phyloP scores from a whole-genome alignment of 2,113 vertebrate genomes.

The Eclectus roratus region DNA sequence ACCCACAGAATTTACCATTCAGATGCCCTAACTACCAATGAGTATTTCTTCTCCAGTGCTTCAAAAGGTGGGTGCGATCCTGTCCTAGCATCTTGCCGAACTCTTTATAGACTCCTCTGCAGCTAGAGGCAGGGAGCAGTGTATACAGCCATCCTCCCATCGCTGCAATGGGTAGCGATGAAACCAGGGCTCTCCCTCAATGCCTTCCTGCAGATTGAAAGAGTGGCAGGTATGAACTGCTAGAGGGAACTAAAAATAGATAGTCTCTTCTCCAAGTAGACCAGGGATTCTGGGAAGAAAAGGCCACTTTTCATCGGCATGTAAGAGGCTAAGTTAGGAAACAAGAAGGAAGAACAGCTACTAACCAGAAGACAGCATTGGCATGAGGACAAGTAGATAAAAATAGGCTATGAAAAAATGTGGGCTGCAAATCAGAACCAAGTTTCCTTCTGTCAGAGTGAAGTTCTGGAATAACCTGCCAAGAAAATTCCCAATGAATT shows the following conservation, averaged over 20 bases:
- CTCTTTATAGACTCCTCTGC: not conserved
- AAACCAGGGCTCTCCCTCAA: not conserved
- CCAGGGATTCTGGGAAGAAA: not conserved
- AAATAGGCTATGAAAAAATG: conserved; percentile 56
- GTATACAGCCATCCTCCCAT: not conserved
- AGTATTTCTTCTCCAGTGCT: not conserved
- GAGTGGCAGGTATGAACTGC: not conserved
- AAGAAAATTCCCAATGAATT: conserved; percentile 34
- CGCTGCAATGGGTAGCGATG: not conserved
- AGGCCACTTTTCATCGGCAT: not conserved
- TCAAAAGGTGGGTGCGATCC: not conserved
- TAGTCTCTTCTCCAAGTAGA: not conserved
- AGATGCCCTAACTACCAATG: not conserved
- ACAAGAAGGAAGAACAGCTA: not conserved
- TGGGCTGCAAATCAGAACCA: conserved; percentile 53
- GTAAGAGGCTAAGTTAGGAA: conserved; percentile 8
- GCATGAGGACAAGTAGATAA: conserved; percentile 49
- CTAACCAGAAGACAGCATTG: conserved; percentile 36
- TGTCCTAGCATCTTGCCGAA: not conserved
- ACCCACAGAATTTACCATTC: not conserved
- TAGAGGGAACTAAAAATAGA: not conserved
- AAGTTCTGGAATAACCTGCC: conserved; percentile 53
- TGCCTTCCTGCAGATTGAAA: not conserved
- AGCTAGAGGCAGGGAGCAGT: not conserved
- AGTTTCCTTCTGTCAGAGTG: conserved; percentile 47